A percentile compares a stretch with the other conserved stretches of the same genome.
Evolutionary conservation across 2,113 vertebrate species (phyloP).

Genomic region (Cricetomys ansorgei): DNA sequence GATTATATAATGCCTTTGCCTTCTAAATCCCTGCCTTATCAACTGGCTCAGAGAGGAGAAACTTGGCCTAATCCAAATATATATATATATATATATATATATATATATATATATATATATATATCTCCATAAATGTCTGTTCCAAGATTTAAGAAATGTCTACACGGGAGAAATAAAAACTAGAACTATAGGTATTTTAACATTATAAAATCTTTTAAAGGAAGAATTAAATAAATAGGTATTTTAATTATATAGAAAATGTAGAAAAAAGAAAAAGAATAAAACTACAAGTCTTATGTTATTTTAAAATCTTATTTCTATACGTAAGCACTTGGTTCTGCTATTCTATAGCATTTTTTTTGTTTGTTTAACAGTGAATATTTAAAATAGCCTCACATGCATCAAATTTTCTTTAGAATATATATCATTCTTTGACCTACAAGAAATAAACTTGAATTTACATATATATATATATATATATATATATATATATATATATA

Average conservation of each 20-base stretch:
- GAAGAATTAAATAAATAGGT: conserved; percentile 13
- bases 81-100: neutral
- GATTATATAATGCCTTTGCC: conserved; percentile 70
- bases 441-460: conserved; percentile 38
- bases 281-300: conserved; percentile 13
- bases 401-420: neutral
- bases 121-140: conserved; percentile 53
- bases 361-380: neutral
- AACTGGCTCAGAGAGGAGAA: conserved; percentile 76
- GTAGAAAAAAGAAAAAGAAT: conserved; percentile 25
- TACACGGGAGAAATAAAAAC: conserved; percentile 51
- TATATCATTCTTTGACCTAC: conserved; percentile 7
- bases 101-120: neutral
- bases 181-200: neutral
- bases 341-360: neutral
- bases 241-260: conserved; percentile 47
- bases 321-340: neutral
- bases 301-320: neutral
- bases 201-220: neutral
- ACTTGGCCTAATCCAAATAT: conserved; percentile 70
- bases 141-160: conserved; percentile 65
- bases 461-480: neutral
- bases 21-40: conserved; percentile 78
- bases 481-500: neutral
- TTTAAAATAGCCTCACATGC: neutral